Evolutionary conservation across 1,140 invertebrate genomes (phyloP), one percentile per base, ranked within the genome.

Genomic region (Dysdera silvatica): DNA sequence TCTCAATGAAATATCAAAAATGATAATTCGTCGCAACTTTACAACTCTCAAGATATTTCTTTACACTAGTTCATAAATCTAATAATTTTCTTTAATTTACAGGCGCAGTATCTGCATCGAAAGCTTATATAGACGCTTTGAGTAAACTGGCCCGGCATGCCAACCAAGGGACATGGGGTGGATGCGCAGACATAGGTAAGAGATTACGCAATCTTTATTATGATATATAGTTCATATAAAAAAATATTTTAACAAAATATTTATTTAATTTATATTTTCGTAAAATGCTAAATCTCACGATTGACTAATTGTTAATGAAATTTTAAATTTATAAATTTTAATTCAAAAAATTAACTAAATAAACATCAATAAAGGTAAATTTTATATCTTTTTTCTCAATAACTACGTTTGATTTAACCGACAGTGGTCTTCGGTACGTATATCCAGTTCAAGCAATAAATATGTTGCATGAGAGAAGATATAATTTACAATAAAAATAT

Each of bases 111-210:
- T 87, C 87, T 56, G 89, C 89, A 41, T 89, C 87, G 24, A 81
- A 87, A 35, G 76, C 90, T 67, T 93, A 91, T 76, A 86, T 91
- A 69, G 89, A 93, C 73, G 86, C 88, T 68, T 83, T 93, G 73
- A 86, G 85, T 58, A 88, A 89, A 75, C 79, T 93, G 69, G 88
- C 88, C 31, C 80, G 85, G 68, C 88, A 91, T 73, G 88, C 89
- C 56, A 87, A 91, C 74, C 63, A 65, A 20, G 87, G 86, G 40
- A 87, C 87, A 61, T 88, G 87, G 85, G 88, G 88, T 71, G 88
- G 87, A 75, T 90, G 88, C 67, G 83, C 87, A 67, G 89, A 93
- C 83, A 89, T 93, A 69, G 89, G 89, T 91, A 81, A 87, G 82
- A 35, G 0, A 53, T 10, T 20, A n/a, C 6, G 37, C 18, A 53